Percentiles rank a stretch among this genome's conserved stretches.
These are phyloP conservation scores for Bombylius discolor DNA, from an alignment of 2,888 invertebrate species.

Conservation along the genomic window DNA sequence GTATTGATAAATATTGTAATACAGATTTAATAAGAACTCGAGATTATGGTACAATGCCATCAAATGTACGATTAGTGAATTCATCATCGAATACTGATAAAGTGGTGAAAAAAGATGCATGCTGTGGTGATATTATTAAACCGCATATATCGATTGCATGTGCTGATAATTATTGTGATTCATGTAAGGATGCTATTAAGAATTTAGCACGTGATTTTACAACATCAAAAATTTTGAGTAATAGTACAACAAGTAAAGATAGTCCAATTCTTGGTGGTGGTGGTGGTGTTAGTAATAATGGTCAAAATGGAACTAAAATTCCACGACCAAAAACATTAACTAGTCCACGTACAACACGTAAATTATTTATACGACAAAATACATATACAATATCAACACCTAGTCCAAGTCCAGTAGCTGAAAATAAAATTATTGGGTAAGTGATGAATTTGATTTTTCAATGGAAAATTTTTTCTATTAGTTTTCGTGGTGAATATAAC, in stretches of 20 bases:
- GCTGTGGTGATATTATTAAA: constrained; percentile 40
- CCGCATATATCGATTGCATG: constrained; percentile 39
- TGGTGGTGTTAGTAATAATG: not conserved
- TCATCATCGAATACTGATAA: constrained; percentile 31
- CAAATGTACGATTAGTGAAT: constrained; percentile 14
- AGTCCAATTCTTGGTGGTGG: not conserved
- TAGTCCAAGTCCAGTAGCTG: constrained; percentile 23
- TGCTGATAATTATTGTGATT: constrained; percentile 45
- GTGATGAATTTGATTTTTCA: not conserved
- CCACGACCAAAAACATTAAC: constrained; percentile 31
- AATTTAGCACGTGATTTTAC: constrained; percentile 39
- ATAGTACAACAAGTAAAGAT: not conserved
- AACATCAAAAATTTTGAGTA: not conserved
- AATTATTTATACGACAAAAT: constrained; percentile 30
- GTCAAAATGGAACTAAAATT: constrained; percentile 20
- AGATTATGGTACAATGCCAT: constrained; percentile 12
- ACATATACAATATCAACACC: constrained; percentile 30
- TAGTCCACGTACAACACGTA: constrained; percentile 31
- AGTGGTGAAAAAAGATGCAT: constrained; percentile 38
- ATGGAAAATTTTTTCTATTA: not conserved
- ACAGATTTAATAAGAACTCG: constrained; percentile 14
- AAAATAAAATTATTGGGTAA: constrained; percentile 24
- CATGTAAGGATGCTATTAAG: constrained; percentile 45
- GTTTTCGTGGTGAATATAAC: too few relatives aligned
- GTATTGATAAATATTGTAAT: constrained; percentile 19